Evolutionary conservation across 2,797 vertebrate genomes (phyloP).

Genomic region (Lagorchestes hirsutus): DNA sequence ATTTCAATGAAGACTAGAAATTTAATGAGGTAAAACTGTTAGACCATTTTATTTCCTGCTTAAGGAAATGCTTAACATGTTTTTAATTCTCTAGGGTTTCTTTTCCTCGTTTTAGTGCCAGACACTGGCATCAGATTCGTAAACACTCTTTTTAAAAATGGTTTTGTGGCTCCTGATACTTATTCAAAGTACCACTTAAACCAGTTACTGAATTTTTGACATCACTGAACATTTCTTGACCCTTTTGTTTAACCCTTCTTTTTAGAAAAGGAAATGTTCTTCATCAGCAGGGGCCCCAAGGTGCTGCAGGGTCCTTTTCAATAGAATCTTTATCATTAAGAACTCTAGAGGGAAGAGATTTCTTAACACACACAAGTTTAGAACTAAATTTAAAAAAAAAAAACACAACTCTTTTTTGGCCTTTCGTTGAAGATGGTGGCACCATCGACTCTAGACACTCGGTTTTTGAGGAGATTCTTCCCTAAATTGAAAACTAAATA

Average conservation of each 20-base stretch:
- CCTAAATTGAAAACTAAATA: slow-evolving; percentile 12
- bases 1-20: slow-evolving; percentile 27
- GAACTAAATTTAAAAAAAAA: background rate
- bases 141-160: slow-evolving; percentile 1
- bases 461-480: background rate
- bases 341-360: background rate
- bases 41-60: background rate
- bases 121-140: background rate
- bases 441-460: background rate
- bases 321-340: background rate
- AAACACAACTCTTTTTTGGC: background rate
- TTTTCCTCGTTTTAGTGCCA: background rate
- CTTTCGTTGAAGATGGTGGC: background rate
- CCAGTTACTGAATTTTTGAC: slow-evolving; percentile 20
- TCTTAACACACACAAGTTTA: background rate
- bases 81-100: slow-evolving; percentile 21
- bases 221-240: background rate
- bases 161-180: background rate
- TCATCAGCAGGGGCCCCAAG: background rate
- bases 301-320: background rate
- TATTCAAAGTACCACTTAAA: slow-evolving; percentile 13
- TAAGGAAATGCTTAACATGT: slow-evolving; percentile 10
- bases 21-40: background rate
- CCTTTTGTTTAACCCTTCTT: background rate
- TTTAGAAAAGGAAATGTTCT: background rate